These are phyloP conservation scores for Timema podura DNA, from an alignment of 2,888 invertebrate species.

Conservation along the genomic window DNA sequence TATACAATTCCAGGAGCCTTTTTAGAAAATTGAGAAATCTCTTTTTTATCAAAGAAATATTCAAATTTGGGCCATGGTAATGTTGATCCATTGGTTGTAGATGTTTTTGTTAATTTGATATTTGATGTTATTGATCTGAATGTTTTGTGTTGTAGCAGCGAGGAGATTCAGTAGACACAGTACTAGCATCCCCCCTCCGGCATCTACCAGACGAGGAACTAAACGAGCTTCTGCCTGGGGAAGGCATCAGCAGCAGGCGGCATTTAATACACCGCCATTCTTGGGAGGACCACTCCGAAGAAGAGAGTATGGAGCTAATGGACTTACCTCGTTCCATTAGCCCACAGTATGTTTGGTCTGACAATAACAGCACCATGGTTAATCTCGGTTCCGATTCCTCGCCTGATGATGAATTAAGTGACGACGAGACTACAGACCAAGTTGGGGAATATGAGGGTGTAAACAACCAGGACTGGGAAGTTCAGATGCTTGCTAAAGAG, in stretches of 20 bases:
- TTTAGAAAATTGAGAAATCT: too few species aligned
- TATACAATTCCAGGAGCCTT: too few species aligned
- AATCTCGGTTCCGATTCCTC: too few species aligned
- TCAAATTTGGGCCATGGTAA: too few species aligned
- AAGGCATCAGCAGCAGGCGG: not conserved
- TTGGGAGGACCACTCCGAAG: conserved; percentile 69
- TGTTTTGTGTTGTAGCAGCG: conserved; percentile 46
- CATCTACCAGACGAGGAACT: conserved; percentile 21
- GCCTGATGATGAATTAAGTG: conserved; percentile 34
- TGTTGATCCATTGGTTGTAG: too few species aligned
- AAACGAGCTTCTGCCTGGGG: not conserved
- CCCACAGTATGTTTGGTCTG: conserved; percentile 43
- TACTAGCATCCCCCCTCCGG: conserved; percentile 60
- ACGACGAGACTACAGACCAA: conserved; percentile 38
- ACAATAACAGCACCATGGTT: too few species aligned
- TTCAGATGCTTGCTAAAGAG: conserved; percentile 72
- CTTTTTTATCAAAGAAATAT: too few species aligned
- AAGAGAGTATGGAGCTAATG: conserved; percentile 63
- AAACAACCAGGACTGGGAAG: conserved; percentile 65
- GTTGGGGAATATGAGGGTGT: conserved; percentile 33
- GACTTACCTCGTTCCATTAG: conserved; percentile 54
- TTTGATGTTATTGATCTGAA: not conserved
- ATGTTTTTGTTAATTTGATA: too few species aligned
- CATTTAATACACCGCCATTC: conserved; percentile 48
- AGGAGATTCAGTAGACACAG: conserved; percentile 64